Base-by-base conservation (phyloP, 2,113 vertebrate species). In the Anseranas semipalmata region DNA sequence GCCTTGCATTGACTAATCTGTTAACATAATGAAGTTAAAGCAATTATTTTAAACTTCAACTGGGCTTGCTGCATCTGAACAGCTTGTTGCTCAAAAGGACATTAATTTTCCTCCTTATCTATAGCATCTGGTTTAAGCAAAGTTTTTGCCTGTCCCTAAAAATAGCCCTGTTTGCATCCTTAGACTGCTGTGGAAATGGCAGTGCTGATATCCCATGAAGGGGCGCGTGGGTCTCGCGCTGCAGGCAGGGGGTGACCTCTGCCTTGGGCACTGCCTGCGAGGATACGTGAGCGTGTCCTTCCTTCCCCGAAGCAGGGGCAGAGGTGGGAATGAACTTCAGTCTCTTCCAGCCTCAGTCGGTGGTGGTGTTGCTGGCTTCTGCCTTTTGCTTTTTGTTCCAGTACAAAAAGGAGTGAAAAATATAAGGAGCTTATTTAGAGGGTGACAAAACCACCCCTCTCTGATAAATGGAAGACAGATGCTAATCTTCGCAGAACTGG, bases 241-340 rank as follows among this genome's bases (percentile, higher is more conserved):
- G 53, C 19, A 18, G 15, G 10, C 28, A 32, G 4, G 3, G 6
- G 55, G 5, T 35, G 53, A 45, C 66, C 63, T 86, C 25, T 4
- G 15, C 9, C 3, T 56, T 32, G 48, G 56, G 35, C 1, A 3
- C 21, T 30, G 17, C 0, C 4, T 77, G 17, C 0, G 0, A 53
- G 25, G 24, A n/a, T 35, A 19, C 0, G 30, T 56, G 5, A 33
- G 12, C 16, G 10, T 4, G 33, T 66, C 65, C n/a, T 43, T 58
- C 39, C 30, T n/a, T 55, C 25, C 50, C 14, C 1, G 2, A 10
- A 37, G n/a, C 32, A 77, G 50, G 27, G 7, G 3, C 20, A 72
- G 73, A 6, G 5, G 2, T 58, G 24, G 15, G 33, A 12, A 68
- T 60, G 55, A 79, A 27, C 7, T 17, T 82, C 2, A 56, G 14